These are phyloP conservation scores for Bellardia bayeri DNA, from an alignment of 2,888 invertebrate species.

Conservation along the genomic window DNA sequence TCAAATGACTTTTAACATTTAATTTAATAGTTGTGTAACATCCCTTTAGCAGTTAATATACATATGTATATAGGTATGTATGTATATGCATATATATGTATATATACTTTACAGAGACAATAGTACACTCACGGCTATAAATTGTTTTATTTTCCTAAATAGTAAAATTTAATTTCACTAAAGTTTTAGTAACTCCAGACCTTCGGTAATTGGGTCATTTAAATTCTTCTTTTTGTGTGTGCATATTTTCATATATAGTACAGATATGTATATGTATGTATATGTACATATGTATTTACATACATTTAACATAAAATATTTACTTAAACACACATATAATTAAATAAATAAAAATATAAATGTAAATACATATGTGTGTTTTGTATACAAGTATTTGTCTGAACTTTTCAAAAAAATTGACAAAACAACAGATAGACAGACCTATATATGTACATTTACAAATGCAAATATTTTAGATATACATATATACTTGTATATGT, in stretches of 20 bases:
- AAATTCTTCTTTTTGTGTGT: slow-evolving; percentile 5
- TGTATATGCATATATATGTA: too few species aligned
- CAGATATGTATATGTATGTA: background rate
- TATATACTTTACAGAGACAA: background rate
- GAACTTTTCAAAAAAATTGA: slow-evolving; percentile 40
- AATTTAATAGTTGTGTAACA: background rate
- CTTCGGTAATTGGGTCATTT: slow-evolving; percentile 56
- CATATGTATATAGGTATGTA: background rate
- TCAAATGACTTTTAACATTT: background rate
- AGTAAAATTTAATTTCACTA: slow-evolving; percentile 23
- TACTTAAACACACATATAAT: slow-evolving; percentile 58
- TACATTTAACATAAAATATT: slow-evolving; percentile 50
- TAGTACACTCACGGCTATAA: background rate
- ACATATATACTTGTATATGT: background rate
- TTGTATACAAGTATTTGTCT: slow-evolving; percentile 1
- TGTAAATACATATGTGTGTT: slow-evolving; percentile 51
- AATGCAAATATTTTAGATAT: background rate
- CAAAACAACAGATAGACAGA: slow-evolving; percentile 35
- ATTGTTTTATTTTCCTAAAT: slow-evolving; percentile 38
- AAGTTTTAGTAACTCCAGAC: slow-evolving; percentile 15
- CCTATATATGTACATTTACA: background rate
- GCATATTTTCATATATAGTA: slow-evolving; percentile 8
- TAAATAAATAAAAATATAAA: slow-evolving; percentile 62
- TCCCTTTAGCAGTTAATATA: background rate
- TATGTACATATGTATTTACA: background rate